These are phyloP conservation scores for Neoscelio sp. DNA, from an alignment of 2,888 invertebrate species.

Conservation along the genomic window DNA sequence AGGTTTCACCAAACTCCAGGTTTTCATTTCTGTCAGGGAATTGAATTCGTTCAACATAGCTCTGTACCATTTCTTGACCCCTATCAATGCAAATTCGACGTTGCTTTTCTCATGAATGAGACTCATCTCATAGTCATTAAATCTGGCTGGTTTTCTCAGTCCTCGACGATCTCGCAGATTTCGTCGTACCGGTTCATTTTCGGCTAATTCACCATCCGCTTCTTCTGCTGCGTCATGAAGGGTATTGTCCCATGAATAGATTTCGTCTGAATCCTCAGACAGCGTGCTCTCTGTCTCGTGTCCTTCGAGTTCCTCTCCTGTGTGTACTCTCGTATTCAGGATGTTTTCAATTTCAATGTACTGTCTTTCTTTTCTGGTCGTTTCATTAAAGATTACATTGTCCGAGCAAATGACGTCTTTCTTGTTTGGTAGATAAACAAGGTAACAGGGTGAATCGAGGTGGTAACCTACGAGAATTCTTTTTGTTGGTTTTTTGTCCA, in stretches of 20 bases:
- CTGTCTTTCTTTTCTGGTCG: too few species aligned
- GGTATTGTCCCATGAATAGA: too few species aligned
- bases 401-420: not conserved
- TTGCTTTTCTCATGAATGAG: not conserved
- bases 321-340: too few species aligned
- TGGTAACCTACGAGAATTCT: not conserved
- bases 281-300: too few species aligned
- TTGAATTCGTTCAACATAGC: conserved; percentile 70
- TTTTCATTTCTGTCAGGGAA: conserved; percentile 38
- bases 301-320: too few species aligned
- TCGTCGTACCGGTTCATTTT: too few species aligned
- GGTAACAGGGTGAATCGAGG: too few species aligned
- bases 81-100: conserved; percentile 45
- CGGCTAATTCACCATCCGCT: too few species aligned
- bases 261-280: too few species aligned
- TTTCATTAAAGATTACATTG: not conserved
- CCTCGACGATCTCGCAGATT: conserved; percentile 61
- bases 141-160: conserved; percentile 60
- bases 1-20: conserved; percentile 69
- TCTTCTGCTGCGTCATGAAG: too few species aligned
- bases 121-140: conserved; percentile 46
- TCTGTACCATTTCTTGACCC: conserved; percentile 68
- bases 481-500: not conserved
- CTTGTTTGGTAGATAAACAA: not conserved
- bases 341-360: too few species aligned